A percentile compares a stretch with the other conserved stretches of the same genome.
Evolutionary conservation across 1,140 invertebrate species (phyloP).

Genomic region (Trichogramma pretiosum): DNA sequence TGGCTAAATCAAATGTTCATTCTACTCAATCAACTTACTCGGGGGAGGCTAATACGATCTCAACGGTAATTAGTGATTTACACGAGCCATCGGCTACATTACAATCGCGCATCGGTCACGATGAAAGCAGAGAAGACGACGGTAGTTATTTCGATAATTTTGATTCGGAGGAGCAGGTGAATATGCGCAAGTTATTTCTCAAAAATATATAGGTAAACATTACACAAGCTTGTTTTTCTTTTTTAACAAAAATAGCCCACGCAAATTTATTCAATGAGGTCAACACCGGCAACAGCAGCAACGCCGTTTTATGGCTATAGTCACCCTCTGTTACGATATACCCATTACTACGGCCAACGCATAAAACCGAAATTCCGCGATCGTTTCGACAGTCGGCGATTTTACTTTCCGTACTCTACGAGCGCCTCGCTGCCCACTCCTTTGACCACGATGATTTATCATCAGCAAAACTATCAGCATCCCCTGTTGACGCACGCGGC

Average conservation of each 20-base stretch:
- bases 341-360: conserved; percentile 15
- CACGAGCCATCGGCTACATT: background rate
- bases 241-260: too few species aligned
- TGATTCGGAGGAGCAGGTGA: too few species aligned
- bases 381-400: background rate
- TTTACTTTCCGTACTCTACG: background rate
- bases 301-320: background rate
- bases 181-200: too few species aligned
- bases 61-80: background rate
- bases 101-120: background rate
- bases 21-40: too few species aligned
- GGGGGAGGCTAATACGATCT: too few species aligned
- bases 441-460: background rate
- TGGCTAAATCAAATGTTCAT: background rate
- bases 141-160: too few species aligned
- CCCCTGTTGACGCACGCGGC: too few species aligned
- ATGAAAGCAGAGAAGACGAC: too few species aligned
- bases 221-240: too few species aligned
- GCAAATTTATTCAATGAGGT: too few species aligned
- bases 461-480: background rate
- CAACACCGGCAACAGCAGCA: too few species aligned
- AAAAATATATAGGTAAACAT: too few species aligned
- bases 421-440: background rate
- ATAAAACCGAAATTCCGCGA: conserved; percentile 8
- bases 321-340: background rate